A percentile compares a stretch with the other conserved stretches of the same genome.
Evolutionary conservation across 2,888 invertebrate species (phyloP).

Genomic region (Tenodera sinensis): DNA sequence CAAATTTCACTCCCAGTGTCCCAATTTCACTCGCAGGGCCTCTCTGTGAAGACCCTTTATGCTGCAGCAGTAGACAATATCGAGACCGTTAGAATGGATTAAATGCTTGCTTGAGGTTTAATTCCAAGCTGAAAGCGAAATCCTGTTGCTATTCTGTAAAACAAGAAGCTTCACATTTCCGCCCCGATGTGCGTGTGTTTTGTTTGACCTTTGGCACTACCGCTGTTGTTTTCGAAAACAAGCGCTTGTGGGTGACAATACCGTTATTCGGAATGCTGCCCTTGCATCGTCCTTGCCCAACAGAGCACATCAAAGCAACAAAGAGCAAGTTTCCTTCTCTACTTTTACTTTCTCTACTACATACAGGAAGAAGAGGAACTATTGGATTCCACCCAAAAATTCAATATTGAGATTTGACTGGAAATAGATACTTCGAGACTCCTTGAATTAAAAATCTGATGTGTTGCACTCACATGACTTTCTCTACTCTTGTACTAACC

Average conservation of each 20-base stretch:
- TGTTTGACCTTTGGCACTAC: background rate
- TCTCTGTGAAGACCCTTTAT: no score
- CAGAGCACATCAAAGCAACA: background rate
- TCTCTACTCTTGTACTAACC: no score
- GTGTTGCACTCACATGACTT: no score
- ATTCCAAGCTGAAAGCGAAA: background rate
- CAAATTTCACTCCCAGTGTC: no score
- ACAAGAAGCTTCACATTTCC: background rate
- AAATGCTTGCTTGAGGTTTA: background rate
- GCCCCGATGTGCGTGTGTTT: background rate
- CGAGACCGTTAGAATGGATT: background rate
- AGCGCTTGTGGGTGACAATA: background rate
- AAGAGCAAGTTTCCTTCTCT: background rate
- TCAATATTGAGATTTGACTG: no score
- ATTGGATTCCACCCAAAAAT: no score
- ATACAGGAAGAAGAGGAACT: no score
- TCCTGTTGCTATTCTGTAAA: background rate
- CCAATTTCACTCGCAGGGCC: no score
- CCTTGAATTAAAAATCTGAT: no score
- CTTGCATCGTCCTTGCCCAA: background rate
- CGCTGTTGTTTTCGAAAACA: background rate
- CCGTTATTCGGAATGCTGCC: background rate
- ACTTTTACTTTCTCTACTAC: no score
- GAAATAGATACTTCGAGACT: no score
- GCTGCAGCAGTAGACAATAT: background rate